Percentiles rank a stretch among this genome's conserved stretches.
Evolutionary conservation across 1,140 invertebrate species (phyloP).

Genomic region (Drosophila fuyamai): DNA sequence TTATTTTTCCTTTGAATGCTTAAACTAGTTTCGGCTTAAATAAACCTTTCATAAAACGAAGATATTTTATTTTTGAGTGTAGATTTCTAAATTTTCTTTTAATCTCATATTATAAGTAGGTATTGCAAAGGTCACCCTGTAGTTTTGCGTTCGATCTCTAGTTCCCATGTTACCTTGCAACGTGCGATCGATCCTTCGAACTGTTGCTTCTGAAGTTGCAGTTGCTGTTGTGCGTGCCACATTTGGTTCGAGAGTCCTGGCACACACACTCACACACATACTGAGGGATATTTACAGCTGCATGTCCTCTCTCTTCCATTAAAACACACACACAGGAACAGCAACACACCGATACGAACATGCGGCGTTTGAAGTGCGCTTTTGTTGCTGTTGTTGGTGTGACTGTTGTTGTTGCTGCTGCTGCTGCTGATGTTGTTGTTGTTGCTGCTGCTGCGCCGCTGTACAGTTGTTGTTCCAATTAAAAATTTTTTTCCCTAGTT

Average conservation of each 20-base stretch:
- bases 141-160: constrained; percentile 3
- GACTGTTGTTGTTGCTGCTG: constrained; percentile 2
- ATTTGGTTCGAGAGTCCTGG: constrained; percentile 54
- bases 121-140: constrained; percentile 30
- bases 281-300: constrained; percentile 40
- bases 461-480: constrained; percentile 83
- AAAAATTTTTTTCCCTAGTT: constrained; percentile 80
- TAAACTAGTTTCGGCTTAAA: too few species aligned
- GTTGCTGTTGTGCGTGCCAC: constrained; percentile 28
- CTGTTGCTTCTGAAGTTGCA: constrained; percentile 12
- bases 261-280: constrained; percentile 10
- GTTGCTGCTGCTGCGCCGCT: constrained; percentile 56
- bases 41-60: too few species aligned
- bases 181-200: constrained; percentile 43
- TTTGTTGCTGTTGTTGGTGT: constrained; percentile 47
- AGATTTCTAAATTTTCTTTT: too few species aligned
- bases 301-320: constrained; percentile 53
- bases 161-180: constrained; percentile 30
- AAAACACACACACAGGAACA: constrained; percentile 28
- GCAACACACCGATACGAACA: constrained; percentile 42
- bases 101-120: background rate
- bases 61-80: too few species aligned
- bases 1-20: too few species aligned
- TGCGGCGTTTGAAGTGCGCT: constrained; percentile 70
- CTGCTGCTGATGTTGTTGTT: constrained; percentile 20